Conservation (phyloP, 2,113 vertebrate genomes). For the Psephotus haematonotus region DNA sequence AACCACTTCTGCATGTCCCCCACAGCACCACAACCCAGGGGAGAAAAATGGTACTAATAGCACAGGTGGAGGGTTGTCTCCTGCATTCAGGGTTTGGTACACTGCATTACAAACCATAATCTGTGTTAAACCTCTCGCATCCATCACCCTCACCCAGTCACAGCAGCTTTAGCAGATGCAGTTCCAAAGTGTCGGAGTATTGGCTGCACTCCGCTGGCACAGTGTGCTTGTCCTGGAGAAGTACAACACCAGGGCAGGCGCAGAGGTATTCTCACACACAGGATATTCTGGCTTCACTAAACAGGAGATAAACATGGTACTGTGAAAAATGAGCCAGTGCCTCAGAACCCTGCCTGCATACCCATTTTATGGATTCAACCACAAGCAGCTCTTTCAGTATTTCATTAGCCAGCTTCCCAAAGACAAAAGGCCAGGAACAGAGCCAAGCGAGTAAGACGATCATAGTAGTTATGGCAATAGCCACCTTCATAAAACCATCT, state of each 20-base stretch:
- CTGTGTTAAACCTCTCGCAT: background rate
- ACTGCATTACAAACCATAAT: background rate
- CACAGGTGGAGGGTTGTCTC: background rate
- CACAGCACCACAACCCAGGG: background rate
- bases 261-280: background rate
- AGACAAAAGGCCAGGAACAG: background rate
- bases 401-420: background rate
- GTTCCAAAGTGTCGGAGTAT: background rate
- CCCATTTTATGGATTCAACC: background rate
- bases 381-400: background rate
- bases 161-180: background rate
- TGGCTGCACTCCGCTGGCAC: background rate
- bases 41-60: background rate
- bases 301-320: background rate
- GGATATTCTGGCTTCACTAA: background rate
- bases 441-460: background rate
- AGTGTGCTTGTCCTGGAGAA: background rate
- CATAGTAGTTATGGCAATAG: constrained; percentile 1
- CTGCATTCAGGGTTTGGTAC: background rate
- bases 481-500: constrained; percentile 23
- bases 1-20: background rate
- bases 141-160: background rate
- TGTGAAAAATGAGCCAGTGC: background rate
- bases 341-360: background rate
- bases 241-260: background rate